A percentile compares a stretch with the other conserved stretches of the same genome.
phyloP scores from a whole-genome alignment of 2,113 vertebrate species.

The Ceyx melanurus region DNA sequence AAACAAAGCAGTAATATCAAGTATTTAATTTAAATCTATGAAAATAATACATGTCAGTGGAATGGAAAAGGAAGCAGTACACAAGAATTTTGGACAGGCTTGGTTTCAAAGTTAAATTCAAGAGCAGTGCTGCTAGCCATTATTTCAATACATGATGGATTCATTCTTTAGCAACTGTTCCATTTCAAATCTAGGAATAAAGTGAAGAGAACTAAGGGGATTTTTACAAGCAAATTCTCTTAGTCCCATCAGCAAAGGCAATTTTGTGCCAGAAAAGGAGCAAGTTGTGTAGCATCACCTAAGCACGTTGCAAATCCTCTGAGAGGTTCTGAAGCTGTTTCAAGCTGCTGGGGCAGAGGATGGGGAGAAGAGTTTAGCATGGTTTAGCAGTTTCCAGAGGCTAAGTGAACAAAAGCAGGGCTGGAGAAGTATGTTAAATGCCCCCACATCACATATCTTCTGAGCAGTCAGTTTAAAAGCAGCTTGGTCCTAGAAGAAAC shows the following conservation, averaged over 20 bases:
- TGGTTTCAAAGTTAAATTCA: slow-evolving; percentile 50
- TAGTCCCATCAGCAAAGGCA: not conserved
- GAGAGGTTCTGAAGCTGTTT: not conserved
- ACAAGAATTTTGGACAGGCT: slow-evolving; percentile 22
- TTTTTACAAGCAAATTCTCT: not conserved
- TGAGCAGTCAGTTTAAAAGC: slow-evolving; percentile 63
- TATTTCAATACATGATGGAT: slow-evolving; percentile 11
- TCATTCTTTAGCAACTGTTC: slow-evolving; percentile 21
- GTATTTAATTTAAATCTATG: slow-evolving; percentile 41
- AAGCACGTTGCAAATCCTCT: not conserved
- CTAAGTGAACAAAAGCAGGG: slow-evolving; percentile 2
- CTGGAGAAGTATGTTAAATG: slow-evolving; percentile 53
- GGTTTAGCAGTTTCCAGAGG: slow-evolving; percentile 61
- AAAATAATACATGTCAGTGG: slow-evolving; percentile 50
- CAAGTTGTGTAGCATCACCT: not conserved
- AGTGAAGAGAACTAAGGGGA: not conserved
- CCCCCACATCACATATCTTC: not conserved
- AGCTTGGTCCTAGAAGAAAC: slow-evolving; percentile 89
- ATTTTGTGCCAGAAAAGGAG: not conserved
- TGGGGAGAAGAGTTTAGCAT: slow-evolving; percentile 35
- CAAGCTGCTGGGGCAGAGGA: slow-evolving; percentile 10
- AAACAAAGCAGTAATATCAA: slow-evolving; percentile 43
- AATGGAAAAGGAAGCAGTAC: slow-evolving; percentile 53
- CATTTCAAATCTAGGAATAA: slow-evolving; percentile 19
- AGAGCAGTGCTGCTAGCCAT: slow-evolving; percentile 52